A percentile compares a stretch with the other conserved stretches of the same genome.
Conservation (phyloP, 2,113 vertebrate species). For the Pluvialis apricaria region DNA sequence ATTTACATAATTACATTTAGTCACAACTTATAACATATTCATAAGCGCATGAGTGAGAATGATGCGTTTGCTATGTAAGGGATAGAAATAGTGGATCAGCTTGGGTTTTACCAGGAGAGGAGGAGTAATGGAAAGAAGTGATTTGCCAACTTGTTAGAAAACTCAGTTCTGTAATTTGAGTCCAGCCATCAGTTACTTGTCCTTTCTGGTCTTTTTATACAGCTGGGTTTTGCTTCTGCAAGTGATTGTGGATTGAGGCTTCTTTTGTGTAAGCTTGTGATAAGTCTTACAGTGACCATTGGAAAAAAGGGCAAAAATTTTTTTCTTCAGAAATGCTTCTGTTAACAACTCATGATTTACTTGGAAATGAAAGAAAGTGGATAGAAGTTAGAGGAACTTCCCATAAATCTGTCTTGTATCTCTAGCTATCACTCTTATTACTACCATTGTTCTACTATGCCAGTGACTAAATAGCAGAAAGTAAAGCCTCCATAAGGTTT, state of each 20-base stretch:
- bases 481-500: neutral
- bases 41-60: slow-evolving; percentile 43
- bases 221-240: neutral
- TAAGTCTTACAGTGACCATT: neutral
- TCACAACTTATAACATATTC: slow-evolving; percentile 56
- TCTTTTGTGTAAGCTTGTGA: neutral
- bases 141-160: neutral
- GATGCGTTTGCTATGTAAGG: slow-evolving; percentile 5
- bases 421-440: neutral
- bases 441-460: rapidly evolving
- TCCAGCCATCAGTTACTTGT: neutral
- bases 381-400: neutral
- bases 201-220: neutral
- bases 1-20: slow-evolving; percentile 71
- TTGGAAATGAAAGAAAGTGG: neutral
- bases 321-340: neutral
- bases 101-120: neutral
- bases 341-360: neutral
- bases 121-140: neutral
- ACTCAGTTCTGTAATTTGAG: neutral
- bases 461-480: neutral
- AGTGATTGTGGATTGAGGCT: neutral
- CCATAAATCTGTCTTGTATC: neutral
- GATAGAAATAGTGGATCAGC: neutral
- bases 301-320: neutral